phyloP scores from a whole-genome alignment of 2,888 invertebrate genomes.

The Drosophila algonquin region DNA sequence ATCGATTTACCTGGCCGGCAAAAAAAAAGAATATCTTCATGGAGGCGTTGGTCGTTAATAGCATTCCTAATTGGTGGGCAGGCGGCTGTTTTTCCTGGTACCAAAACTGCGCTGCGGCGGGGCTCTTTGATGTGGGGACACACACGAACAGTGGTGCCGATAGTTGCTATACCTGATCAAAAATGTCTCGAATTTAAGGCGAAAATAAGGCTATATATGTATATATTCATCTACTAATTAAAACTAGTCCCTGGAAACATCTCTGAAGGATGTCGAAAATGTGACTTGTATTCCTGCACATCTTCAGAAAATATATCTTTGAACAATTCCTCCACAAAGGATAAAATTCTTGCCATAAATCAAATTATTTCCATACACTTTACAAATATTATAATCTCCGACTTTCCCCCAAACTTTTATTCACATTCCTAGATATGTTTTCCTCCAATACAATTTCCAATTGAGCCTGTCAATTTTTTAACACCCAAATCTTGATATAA shows the following conservation, averaged over 20 bases:
- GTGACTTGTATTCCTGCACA: neutral
- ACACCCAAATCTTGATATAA: slow-evolving; percentile 61
- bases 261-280: neutral
- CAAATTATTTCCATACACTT: neutral
- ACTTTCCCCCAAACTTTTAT: neutral
- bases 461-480: slow-evolving; percentile 34
- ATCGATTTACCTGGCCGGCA: slow-evolving; percentile 43
- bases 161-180: slow-evolving; percentile 3
- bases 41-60: slow-evolving; percentile 64
- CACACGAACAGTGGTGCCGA: slow-evolving; percentile 35
- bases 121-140: slow-evolving; percentile 58
- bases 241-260: neutral
- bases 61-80: slow-evolving; percentile 64
- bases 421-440: slow-evolving; percentile 1
- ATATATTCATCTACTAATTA: neutral
- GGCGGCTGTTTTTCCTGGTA: slow-evolving; percentile 48
- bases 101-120: slow-evolving; percentile 31
- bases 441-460: slow-evolving; percentile 14
- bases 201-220: neutral
- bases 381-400: slow-evolving; percentile 2
- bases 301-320: neutral
- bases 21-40: slow-evolving; percentile 29
- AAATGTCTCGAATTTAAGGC: slow-evolving; percentile 3
- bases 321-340: neutral
- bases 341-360: neutral